phyloP scores from a whole-genome alignment of 1,140 invertebrate genomes.

The Proctacanthus coquilletti region DNA sequence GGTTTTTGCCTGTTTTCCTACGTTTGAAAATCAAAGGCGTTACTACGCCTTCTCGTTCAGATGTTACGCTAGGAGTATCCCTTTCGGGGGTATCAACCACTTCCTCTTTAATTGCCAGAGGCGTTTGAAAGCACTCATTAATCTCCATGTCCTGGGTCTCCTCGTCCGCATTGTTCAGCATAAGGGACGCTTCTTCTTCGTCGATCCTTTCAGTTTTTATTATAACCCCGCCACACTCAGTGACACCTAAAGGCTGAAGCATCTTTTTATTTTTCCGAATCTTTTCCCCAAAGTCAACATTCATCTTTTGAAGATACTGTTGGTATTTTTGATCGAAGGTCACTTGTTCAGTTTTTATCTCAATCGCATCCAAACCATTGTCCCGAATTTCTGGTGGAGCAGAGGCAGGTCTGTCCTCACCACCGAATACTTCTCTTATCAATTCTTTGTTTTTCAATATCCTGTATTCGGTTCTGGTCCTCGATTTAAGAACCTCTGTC shows the following conservation, averaged over 20 bases:
- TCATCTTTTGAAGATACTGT: constrained; percentile 27
- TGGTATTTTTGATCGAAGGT: constrained; percentile 26
- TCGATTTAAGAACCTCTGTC: constrained; percentile 52
- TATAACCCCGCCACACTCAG: too few relatives aligned
- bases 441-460: constrained; percentile 58
- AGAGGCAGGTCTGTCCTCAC: constrained; percentile 44
- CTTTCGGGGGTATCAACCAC: constrained; percentile 1
- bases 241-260: neutral
- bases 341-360: constrained; percentile 12
- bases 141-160: constrained; percentile 5
- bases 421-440: constrained; percentile 64
- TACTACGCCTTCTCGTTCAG: constrained; percentile 4
- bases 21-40: neutral
- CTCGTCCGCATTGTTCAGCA: neutral
- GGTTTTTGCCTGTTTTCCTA: constrained; percentile 24
- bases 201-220: neutral
- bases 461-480: constrained; percentile 60
- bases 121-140: neutral
- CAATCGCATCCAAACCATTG: too few relatives aligned
- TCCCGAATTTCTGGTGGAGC: constrained; percentile 38
- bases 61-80: constrained; percentile 5
- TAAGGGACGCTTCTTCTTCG: too few relatives aligned
- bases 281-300: constrained; percentile 29
- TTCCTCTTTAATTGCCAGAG: constrained; percentile 1
- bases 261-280: constrained; percentile 30